Percentiles rank a stretch among this genome's conserved stretches.
phyloP scores from a whole-genome alignment of 1,140 invertebrate genomes.

The Capitella teleta region DNA sequence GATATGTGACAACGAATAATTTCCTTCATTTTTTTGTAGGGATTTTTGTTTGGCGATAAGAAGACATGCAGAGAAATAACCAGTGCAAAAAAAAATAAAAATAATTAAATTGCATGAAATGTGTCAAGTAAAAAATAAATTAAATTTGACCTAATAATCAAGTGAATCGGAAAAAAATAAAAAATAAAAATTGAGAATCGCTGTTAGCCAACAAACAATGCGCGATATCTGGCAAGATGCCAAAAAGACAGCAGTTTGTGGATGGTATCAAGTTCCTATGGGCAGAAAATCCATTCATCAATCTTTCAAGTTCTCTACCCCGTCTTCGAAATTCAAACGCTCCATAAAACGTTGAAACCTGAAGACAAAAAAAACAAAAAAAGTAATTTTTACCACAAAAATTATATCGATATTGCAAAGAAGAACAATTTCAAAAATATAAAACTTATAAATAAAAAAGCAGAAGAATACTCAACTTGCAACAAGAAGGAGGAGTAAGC shows the following conservation, averaged over 20 bases:
- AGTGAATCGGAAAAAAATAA: background rate
- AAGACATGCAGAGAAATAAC: no score
- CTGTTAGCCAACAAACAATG: background rate
- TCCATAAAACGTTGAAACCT: slow-evolving; percentile 1
- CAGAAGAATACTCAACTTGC: background rate
- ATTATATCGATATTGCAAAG: background rate
- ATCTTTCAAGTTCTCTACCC: background rate
- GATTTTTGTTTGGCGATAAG: no score
- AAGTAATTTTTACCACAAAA: background rate
- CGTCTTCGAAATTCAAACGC: background rate
- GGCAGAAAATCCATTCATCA: background rate
- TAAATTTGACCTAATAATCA: no score
- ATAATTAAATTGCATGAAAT: no score
- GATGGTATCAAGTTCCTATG: background rate
- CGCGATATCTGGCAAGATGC: background rate
- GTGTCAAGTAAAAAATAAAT: no score
- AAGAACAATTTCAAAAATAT: background rate
- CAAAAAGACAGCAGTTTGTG: background rate
- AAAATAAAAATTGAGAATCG: background rate
- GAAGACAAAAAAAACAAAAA: slow-evolving; percentile 1
- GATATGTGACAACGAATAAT: no score
- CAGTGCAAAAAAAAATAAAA: no score
- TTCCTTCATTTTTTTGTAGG: no score
- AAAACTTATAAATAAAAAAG: background rate
- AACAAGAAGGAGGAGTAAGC: background rate